Evolutionary conservation across 1,140 invertebrate genomes (phyloP).

Genomic region (Pseudachorutes palmiensis): DNA sequence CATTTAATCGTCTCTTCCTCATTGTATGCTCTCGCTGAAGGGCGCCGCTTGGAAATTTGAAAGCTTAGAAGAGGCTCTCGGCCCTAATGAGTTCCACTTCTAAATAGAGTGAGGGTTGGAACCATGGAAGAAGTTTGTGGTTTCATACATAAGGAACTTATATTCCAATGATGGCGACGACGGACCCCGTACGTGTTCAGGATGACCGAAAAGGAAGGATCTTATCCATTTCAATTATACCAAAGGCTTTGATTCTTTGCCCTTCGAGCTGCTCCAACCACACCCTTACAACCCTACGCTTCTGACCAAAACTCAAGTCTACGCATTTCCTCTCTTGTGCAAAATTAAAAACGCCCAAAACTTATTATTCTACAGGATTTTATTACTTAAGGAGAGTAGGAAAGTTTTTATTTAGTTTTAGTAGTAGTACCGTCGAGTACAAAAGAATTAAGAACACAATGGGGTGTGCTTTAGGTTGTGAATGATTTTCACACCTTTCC

Average conservation of each 20-base stretch:
- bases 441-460: too few relatives aligned
- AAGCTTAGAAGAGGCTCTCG: background rate
- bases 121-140: background rate
- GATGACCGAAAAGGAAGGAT: background rate
- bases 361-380: too few relatives aligned
- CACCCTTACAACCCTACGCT: background rate
- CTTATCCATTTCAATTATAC: conserved; percentile 8
- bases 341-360: too few relatives aligned
- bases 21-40: background rate
- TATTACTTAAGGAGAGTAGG: too few relatives aligned
- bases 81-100: background rate
- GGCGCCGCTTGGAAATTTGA: background rate
- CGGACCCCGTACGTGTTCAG: conserved; percentile 5
- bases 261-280: conserved; percentile 8
- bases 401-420: too few relatives aligned
- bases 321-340: too few relatives aligned
- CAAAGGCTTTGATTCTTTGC: too few relatives aligned
- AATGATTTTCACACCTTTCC: too few relatives aligned
- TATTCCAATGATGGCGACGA: too few relatives aligned
- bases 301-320: background rate
- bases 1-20: conserved; percentile 22
- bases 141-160: too few relatives aligned
- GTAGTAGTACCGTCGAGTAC: too few relatives aligned
- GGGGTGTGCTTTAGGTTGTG: too few relatives aligned
- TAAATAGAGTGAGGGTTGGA: background rate